Evolutionary conservation across 2,888 invertebrate species (phyloP), one percentile per base, ranked within the genome.

Genomic region (Drosophila macrospina): DNA sequence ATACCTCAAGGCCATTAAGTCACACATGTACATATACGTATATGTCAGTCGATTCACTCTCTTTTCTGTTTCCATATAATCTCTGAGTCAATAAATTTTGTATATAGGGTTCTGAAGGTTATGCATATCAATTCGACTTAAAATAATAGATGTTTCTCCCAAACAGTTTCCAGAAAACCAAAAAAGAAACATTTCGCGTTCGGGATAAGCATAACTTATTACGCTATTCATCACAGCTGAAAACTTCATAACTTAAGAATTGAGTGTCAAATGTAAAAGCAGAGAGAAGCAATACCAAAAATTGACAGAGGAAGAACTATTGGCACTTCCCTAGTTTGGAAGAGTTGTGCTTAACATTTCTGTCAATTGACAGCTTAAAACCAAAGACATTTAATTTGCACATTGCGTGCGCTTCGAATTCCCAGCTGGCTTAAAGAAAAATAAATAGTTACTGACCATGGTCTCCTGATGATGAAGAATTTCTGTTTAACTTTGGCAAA

Each of bases 381-480:
- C 41, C 16, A n/a, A 30, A 28, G 52, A 41, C 41, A 30, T 32
- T 32, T 52, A 52, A 41, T 52, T 52, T 41, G 20, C 39, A 39
- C 39, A 52, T 41, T 52, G 52, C 52, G 39, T 52, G 52, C 8
- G 28, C 39, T 16, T 30, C 3, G 13, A 13, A 41, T 20, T 32
- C n/a, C 20, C 41, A 54, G 32, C 32, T 32, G 30, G 52, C 30
- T 48, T 48, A 48, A 48, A 5, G 5, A 3, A 28, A 13, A 28
- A 28, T 5, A 4, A 3, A 15, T 11, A 20, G 20, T 34, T 48
- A 11, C 11, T 32, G 47, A 32, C 45, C 34, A 13, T 1, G 11
- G 6, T n/a, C 47, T 10, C n/a, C 16, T 7, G 32, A 16, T 15
- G 32, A 32, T 4, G 8, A 32, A 11, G 8, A 44, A 44, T 28